Evolutionary conservation across 2,113 vertebrate species (phyloP).

Genomic region (Gopherus evgoodei): DNA sequence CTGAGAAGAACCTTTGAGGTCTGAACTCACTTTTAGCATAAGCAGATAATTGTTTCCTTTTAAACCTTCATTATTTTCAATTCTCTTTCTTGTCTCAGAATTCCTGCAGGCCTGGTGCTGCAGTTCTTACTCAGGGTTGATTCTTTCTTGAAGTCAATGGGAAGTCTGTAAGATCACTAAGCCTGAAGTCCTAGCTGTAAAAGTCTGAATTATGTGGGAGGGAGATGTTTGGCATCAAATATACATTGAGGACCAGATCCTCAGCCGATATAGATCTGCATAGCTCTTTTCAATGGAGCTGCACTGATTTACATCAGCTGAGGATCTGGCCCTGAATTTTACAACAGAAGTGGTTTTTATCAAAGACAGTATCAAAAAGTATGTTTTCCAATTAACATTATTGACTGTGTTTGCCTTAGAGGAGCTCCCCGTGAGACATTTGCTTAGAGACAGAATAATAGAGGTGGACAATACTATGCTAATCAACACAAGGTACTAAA

Average conservation of each 20-base stretch:
- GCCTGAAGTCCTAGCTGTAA: not conserved
- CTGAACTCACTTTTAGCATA: not conserved
- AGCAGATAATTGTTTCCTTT: not conserved
- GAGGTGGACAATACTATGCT: constrained; percentile 30
- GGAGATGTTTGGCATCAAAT: not conserved
- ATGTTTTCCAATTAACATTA: constrained; percentile 3
- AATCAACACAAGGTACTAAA: constrained; percentile 4
- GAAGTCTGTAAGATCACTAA: not conserved
- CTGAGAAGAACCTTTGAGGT: not conserved
- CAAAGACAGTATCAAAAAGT: not conserved
- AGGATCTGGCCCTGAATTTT: not conserved
- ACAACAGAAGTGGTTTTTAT: not conserved
- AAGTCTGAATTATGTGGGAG: not conserved
- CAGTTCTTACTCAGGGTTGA: not conserved
- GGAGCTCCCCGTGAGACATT: constrained; percentile 2
- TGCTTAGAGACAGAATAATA: constrained; percentile 42
- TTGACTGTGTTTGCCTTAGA: fast-evolving
- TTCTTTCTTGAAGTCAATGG: not conserved
- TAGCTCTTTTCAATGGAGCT: not conserved
- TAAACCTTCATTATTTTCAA: not conserved
- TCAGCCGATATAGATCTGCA: not conserved
- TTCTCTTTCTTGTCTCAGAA: not conserved
- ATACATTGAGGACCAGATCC: not conserved
- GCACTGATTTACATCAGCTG: not conserved
- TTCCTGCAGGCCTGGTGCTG: not conserved